A percentile compares a stretch with the other conserved stretches of the same genome.
Conservation (phyloP, 1,140 invertebrate species). For the Octopus sinensis region DNA sequence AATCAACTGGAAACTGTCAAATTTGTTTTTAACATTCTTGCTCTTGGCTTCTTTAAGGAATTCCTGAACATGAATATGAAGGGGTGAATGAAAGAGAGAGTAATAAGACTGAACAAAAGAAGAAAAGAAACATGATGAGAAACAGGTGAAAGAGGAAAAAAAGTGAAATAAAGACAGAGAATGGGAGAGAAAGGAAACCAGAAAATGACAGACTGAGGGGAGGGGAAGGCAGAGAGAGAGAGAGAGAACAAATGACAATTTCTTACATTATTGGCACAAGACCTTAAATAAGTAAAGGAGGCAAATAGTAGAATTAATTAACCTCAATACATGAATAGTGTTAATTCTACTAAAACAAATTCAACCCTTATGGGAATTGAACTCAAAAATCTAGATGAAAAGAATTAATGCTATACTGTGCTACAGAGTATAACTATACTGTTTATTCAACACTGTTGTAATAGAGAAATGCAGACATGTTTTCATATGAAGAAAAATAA, state of each 20-base stretch:
- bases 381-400: no score
- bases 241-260: neutral
- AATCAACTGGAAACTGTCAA: neutral
- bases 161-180: neutral
- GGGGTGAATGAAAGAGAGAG: constrained; percentile 4
- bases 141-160: neutral
- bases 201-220: neutral
- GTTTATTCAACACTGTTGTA: no score
- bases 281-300: no score
- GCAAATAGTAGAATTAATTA: no score
- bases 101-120: neutral
- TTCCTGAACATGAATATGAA: constrained; percentile 3
- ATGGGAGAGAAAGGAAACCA: constrained; percentile 7
- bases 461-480: no score
- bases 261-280: no score
- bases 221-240: neutral
- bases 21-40: neutral
- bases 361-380: no score
- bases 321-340: no score
- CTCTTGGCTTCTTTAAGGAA: neutral
- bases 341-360: no score
- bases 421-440: no score
- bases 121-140: neutral
- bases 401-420: no score
- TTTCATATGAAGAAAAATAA: no score